Evolutionary conservation across 2,888 invertebrate genomes (phyloP), one percentile per base, ranked within the genome.

Genomic region (Charanyca ferruginea): DNA sequence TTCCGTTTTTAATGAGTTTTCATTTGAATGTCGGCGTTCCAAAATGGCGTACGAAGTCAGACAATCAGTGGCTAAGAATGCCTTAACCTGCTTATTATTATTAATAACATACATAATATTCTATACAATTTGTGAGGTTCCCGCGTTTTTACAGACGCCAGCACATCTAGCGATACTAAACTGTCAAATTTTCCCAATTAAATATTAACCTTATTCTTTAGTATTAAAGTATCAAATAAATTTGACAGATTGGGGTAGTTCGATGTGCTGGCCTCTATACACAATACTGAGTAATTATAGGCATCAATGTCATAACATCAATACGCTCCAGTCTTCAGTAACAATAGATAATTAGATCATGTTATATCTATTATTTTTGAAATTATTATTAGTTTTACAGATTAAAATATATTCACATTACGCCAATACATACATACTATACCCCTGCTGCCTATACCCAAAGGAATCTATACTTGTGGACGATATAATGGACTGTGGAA

Each of bases 81-180:
- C 42, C 28, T 28, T 53, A 41, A 48, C 54, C 47, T 57, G 28
- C 28, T 35, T 44, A 28, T 57, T 55, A 11, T 45, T 59, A 66
- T 28, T 45, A 53, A 5, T 67, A 68, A 42, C 53, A 53, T 16
- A 32, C 57, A 53, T 61, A 35, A 67, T n/a, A 35, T 64, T 64
- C 41, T 70, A 66, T 61, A 69, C 57, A 68, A 52, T 58, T 57
- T 49, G 16, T 64, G 61, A 79, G 76, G 76, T 66, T 64, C n/a
- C 22, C 20, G 28, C n/a, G 52, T 79, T 77, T 66, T 61, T 70
- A 66, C 79, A 64, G 23, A n/a, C n/a, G 28, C 63, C 42, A 44
- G 32, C 32, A 65, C 60, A 55, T 67, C 52, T n/a, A n/a, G n/a
- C n/a, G n/a, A n/a, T n/a, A n/a, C n/a, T n/a, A n/a, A n/a, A n/a